Evolutionary conservation across 2,113 vertebrate species (phyloP), one percentile per base, ranked within the genome.

Genomic region (Ptilorrhoa leucosticta): DNA sequence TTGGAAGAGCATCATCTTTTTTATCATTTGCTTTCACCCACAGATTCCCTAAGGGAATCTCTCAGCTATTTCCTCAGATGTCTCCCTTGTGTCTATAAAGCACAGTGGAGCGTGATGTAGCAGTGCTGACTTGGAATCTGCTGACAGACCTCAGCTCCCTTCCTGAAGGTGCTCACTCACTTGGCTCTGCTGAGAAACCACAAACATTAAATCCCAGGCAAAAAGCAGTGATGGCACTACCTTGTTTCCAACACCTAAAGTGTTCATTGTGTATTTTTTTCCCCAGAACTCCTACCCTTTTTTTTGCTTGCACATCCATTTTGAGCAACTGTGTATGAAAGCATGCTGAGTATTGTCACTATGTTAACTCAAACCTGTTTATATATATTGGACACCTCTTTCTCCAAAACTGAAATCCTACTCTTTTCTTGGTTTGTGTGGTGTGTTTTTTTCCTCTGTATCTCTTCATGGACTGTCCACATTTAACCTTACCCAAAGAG

Each of bases 171-270:
- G 40, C 48, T 70, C 7, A 2, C 30, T 75, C 3, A 3, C 33
- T 89, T 70, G 79, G 60, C 47, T 75, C 80, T 91, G 33, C 81
- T 66, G 51, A 94, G 81, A 87, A 93, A 63, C 33, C 28, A 15
- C 35, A 39, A 33, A 45, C 26, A 33, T 54, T 70, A 37, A 84
- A 78, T 44, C 42, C 39, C 30, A 51, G 60, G 27, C 56, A 91
- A 84, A 71, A 15, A 9, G 50, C 23, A 15, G 23, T 7, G 45
- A 42, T 73, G 28, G 33, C 2, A 1, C 39, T 54, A 9, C 47
- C 31, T 73, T 42, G 20, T 35, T 84, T 73, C 60, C 56, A 58
- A 44, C 39, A 63, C 30, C 33, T 50, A 13, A 66, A 48, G 8
- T 33, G 21, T 40, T 20, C 33, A 15, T 13, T 50, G 16, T 37